These are phyloP conservation scores for Antheraea assamensis DNA, from an alignment of 2,888 invertebrate species.

Conservation along the genomic window DNA sequence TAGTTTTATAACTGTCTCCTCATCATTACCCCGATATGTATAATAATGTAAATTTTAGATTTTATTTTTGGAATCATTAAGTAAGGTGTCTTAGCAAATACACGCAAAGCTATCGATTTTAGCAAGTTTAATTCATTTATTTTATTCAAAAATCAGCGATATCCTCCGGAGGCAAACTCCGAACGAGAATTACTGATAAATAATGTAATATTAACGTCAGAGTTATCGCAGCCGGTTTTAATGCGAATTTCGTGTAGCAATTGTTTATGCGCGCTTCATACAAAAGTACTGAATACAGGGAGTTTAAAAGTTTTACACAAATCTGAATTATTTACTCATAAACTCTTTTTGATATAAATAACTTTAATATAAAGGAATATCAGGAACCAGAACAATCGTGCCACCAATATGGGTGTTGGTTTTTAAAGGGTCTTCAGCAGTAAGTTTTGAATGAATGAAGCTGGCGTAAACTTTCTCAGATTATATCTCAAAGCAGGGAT, in stretches of 20 bases:
- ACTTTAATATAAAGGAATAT: too few relatives aligned
- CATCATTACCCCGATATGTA: too few relatives aligned
- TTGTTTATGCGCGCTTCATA: not conserved
- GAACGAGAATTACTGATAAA: not conserved
- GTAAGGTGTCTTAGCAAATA: not conserved
- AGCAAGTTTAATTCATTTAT: not conserved
- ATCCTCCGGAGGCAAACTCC: not conserved
- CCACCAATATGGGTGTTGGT: too few relatives aligned
- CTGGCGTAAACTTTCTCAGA: not conserved
- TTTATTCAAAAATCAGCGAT: not conserved
- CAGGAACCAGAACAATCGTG: too few relatives aligned
- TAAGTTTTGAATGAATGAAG: not conserved
- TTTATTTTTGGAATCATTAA: too few relatives aligned
- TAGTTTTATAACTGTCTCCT: too few relatives aligned
- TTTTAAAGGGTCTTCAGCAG: too few relatives aligned
- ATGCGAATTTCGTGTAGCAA: not conserved
- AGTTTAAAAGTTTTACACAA: not conserved
- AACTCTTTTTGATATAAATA: too few relatives aligned
- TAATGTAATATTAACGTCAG: not conserved
- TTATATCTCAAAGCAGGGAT: not conserved
- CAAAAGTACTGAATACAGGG: not conserved
- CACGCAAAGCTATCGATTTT: not conserved
- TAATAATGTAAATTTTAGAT: too few relatives aligned
- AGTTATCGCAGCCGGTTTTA: not conserved
- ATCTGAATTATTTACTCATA: too few relatives aligned